Conservation (phyloP, 2,888 invertebrate species). For the Cephus nigrinus region DNA sequence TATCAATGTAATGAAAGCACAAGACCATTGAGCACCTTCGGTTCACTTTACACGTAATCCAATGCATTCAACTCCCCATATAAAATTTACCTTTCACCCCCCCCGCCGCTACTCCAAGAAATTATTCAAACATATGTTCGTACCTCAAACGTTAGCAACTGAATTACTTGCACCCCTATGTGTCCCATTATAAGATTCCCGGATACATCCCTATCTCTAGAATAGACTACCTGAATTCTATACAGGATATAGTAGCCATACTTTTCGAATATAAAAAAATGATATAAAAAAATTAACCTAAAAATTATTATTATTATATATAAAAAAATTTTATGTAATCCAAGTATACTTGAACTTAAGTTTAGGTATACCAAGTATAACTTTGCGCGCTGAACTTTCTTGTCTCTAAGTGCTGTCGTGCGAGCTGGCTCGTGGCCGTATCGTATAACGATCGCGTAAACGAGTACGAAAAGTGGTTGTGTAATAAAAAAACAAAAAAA, state of each 20-base stretch:
- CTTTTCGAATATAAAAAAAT: not conserved
- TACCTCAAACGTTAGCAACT: not conserved
- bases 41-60: not conserved
- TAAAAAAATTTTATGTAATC: not conserved
- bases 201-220: not conserved
- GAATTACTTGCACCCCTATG: not conserved
- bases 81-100: not conserved
- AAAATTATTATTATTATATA: no score
- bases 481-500: not conserved
- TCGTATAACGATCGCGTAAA: not conserved
- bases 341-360: not conserved
- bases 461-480: not conserved
- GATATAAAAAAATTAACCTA: not conserved
- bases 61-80: not conserved
- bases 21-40: constrained; percentile 24
- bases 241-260: not conserved
- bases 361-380: not conserved
- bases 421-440: not conserved
- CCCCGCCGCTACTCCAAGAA: not conserved
- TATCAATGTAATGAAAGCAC: constrained; percentile 35
- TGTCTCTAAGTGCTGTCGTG: not conserved
- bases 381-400: not conserved
- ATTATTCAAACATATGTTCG: not conserved
- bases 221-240: not conserved
- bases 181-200: not conserved